phyloP scores from a whole-genome alignment of 2,888 invertebrate species.

The Plagodis pulveraria region DNA sequence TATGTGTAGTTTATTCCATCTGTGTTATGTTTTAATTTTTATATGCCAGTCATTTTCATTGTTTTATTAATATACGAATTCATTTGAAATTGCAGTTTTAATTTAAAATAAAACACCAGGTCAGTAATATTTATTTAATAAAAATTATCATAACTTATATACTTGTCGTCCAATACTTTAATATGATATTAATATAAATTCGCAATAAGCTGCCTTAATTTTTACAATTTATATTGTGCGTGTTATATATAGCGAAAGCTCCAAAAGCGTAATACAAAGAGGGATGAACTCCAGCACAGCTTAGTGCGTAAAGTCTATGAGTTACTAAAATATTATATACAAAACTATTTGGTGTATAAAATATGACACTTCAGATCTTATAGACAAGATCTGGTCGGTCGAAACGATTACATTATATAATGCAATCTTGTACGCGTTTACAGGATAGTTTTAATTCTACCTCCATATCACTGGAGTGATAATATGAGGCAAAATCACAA shows the following conservation, averaged over 20 bases:
- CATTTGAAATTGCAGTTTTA: conserved; percentile 9
- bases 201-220: conserved; percentile 77
- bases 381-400: conserved; percentile 81
- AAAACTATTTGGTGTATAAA: conserved; percentile 78
- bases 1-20: background rate
- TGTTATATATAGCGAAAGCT: conserved; percentile 73
- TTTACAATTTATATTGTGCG: conserved; percentile 61
- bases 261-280: conserved; percentile 69
- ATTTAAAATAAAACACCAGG: conserved; percentile 49
- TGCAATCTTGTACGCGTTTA: conserved; percentile 79
- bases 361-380: conserved; percentile 81
- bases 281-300: conserved; percentile 66
- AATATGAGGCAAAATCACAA: conserved; percentile 72
- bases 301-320: conserved; percentile 55
- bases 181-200: conserved; percentile 41
- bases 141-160: conserved; percentile 72
- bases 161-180: conserved; percentile 60
- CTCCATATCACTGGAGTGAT: conserved; percentile 61
- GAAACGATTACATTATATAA: conserved; percentile 74
- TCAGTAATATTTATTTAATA: conserved; percentile 70
- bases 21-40: background rate
- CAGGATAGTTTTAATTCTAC: conserved; percentile 77
- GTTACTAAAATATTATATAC: conserved; percentile 74
- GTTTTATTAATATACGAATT: conserved; percentile 14
- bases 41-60: conserved; percentile 4